Evolutionary conservation across 1,140 invertebrate genomes (phyloP), one percentile per base, ranked within the genome.

Genomic region (Meloidogyne exigua): DNA sequence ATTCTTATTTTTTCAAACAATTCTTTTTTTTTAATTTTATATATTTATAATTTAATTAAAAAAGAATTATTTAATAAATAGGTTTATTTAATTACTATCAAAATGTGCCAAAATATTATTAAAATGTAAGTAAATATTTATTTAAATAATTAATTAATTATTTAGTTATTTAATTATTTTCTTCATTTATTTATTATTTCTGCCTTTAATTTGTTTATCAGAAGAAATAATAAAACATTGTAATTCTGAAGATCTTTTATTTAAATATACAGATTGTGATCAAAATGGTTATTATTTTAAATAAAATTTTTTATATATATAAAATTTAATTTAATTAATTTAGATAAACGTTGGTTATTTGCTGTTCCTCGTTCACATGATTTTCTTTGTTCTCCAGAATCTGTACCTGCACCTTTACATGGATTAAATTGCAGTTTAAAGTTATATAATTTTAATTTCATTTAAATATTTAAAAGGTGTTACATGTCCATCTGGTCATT

Each of bases 181-280:
- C 13, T 7, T 25, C 44, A 57, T 62, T 73, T 57, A 73, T 36
- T 64, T 62, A 23, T 23, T 25, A 5, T 15, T 65, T 73, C 57
- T 64, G 28, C 49, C 25, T 57, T 73, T 42, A 39, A 65, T 36
- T 62, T 23, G 23, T 26, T 25, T 73, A 25, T 13, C 70, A 63
- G 70, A 36, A 36, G 28, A 72, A 72, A 42, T 36, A 21, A n/a
- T 73, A 25, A 62, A 65, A 23, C 72, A 73, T 71, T 79, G 76
- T 44, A 57, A 66, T 12, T 42, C 74, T 18, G 15, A 70, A 0
- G 84, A 85, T 36, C 82, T 85, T 39, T 21, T 70, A 18, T 85
- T 81, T 68, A 71, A 87, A 67, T 85, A 85, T 72, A 85, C 85
- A n/a, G 42, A 73, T 57, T 85, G 84, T 72, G 85, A 85, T 76